Evolutionary conservation across 2,888 invertebrate genomes (phyloP).

Genomic region (Lypha dubia): DNA sequence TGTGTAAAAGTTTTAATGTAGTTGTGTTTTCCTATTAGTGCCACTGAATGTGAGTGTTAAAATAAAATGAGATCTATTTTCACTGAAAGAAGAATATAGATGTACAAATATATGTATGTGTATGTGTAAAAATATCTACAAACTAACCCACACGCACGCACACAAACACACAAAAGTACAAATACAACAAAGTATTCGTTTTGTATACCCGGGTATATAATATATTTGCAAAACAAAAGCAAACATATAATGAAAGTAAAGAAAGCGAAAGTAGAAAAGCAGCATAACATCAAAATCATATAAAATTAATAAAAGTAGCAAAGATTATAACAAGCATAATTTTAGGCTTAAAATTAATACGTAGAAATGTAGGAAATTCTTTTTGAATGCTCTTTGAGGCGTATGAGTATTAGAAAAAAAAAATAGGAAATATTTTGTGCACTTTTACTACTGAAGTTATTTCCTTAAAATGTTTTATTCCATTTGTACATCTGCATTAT

Average conservation of each 20-base stretch:
- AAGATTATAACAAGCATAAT: conserved; percentile 40
- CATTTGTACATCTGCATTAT: no score
- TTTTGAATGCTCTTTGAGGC: conserved; percentile 29
- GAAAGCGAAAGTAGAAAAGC: conserved; percentile 42
- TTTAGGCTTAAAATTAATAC: background rate
- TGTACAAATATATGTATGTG: background rate
- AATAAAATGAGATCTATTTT: conserved; percentile 66
- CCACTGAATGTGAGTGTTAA: conserved; percentile 55
- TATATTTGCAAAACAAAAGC: conserved; percentile 18
- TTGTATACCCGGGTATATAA: conserved; percentile 1
- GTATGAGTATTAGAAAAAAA: conserved; percentile 58
- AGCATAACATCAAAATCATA: conserved; percentile 3
- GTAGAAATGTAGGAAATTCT: background rate
- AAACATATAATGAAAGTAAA: conserved; percentile 22
- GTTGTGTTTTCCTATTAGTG: conserved; percentile 23
- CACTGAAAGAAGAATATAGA: conserved; percentile 52
- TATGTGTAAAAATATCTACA: background rate
- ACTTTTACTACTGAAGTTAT: background rate
- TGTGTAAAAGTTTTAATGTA: conserved; percentile 52
- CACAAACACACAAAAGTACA: conserved; percentile 4
- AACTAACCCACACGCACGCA: background rate
- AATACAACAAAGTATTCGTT: conserved; percentile 29
- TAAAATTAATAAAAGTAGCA: conserved; percentile 33
- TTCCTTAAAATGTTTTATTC: conserved; percentile 40
- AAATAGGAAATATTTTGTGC: conserved; percentile 41